A percentile compares a stretch with the other conserved stretches of the same genome.
These are phyloP conservation scores for Eupithecia exiguata DNA, from an alignment of 2,888 invertebrate genomes.

Conservation along the genomic window DNA sequence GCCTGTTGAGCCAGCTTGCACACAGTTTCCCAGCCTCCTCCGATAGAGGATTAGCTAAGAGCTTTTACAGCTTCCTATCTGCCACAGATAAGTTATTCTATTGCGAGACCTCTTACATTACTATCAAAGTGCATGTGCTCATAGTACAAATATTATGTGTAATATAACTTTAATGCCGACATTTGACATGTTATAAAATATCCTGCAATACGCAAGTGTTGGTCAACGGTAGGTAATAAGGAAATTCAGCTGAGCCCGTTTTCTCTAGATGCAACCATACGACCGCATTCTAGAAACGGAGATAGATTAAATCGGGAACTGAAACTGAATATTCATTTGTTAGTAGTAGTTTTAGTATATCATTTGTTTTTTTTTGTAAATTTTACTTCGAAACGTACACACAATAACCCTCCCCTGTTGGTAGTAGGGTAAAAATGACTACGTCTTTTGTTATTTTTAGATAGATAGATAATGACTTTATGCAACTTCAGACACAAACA, in stretches of 20 bases:
- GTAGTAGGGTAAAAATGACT: too few species aligned
- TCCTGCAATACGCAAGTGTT: neutral
- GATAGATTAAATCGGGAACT: neutral
- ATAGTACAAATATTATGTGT: neutral
- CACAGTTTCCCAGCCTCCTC: too few species aligned
- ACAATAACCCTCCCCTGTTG: too few species aligned
- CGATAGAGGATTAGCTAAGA: too few species aligned
- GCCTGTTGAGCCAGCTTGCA: too few species aligned
- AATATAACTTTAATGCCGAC: neutral
- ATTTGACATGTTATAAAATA: constrained; percentile 4
- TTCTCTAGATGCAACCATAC: neutral
- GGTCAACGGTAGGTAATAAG: neutral
- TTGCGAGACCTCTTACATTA: neutral
- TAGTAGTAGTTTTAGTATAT: too few species aligned
- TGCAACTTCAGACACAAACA: too few species aligned
- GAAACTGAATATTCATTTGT: neutral
- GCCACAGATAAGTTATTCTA: neutral
- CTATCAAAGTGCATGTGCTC: neutral
- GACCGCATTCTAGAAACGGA: neutral
- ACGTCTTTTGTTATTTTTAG: too few species aligned
- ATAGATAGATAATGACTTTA: too few species aligned
- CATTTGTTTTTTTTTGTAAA: too few species aligned
- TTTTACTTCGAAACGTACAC: too few species aligned
- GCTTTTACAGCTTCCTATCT: too few species aligned
- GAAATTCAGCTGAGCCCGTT: neutral